Conservation (phyloP, 2,888 invertebrate genomes). For the Drosophila cognata region DNA sequence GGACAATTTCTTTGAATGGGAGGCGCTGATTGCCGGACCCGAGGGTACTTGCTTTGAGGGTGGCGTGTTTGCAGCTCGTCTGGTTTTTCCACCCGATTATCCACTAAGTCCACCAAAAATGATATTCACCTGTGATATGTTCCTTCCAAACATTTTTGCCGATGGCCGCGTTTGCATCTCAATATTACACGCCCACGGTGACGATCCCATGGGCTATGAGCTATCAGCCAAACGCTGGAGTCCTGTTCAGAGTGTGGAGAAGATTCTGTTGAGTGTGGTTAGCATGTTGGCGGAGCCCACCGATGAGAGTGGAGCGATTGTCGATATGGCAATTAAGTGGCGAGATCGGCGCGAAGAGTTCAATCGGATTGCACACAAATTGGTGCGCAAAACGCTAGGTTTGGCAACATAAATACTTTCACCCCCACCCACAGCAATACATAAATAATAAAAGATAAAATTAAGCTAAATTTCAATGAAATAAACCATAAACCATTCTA, state of each 20-base stretch:
- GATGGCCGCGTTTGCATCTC: conserved; percentile 99
- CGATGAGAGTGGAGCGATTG: conserved; percentile 99
- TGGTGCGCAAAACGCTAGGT: conserved; percentile 96
- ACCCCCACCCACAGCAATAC: conserved; percentile 10
- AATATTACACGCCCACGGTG: conserved; percentile 99
- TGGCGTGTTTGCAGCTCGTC: conserved; percentile 97
- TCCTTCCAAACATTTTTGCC: conserved; percentile 99
- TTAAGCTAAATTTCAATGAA: conserved; percentile 14
- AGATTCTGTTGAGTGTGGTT: conserved; percentile 98
- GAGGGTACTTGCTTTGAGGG: conserved; percentile 99
- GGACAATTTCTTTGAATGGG: conserved; percentile 99
- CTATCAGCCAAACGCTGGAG: conserved; percentile 99
- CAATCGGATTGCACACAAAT: conserved; percentile 94
- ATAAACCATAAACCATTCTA: conserved; percentile 8
- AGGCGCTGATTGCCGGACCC: conserved; percentile 98
- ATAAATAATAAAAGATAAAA: background rate
- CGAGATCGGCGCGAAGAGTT: conserved; percentile 97
- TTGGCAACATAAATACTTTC: conserved; percentile 84
- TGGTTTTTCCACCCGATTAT: conserved; percentile 97
- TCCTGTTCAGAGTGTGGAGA: conserved; percentile 99
- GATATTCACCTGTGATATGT: conserved; percentile 99
- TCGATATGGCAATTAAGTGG: conserved; percentile 99
- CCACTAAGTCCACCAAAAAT: conserved; percentile 99
- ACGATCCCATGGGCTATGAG: conserved; percentile 99
- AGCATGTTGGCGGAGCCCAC: conserved; percentile 99